Evolutionary conservation across 2,888 invertebrate species (phyloP).

Genomic region (Neoaliturus tenellus): DNA sequence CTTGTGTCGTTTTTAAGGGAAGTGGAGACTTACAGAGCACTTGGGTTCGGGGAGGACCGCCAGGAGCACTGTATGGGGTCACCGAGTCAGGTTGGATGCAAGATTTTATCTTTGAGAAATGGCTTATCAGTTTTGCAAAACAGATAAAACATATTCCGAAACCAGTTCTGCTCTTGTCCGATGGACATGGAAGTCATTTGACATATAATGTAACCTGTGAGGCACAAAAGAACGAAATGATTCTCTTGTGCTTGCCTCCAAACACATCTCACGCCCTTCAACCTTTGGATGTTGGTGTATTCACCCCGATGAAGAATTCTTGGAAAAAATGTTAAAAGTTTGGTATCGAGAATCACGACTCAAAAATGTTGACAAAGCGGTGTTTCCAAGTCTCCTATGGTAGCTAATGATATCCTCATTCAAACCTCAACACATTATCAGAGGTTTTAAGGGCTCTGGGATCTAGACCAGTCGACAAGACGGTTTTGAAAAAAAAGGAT

Average conservation of each 20-base stretch:
- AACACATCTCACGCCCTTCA: constrained; percentile 69
- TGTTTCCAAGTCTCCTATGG: not conserved
- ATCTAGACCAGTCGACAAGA: not conserved
- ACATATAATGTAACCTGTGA: constrained; percentile 4
- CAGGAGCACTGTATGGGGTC: not conserved
- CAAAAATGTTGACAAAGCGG: not conserved
- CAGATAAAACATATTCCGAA: constrained; percentile 1
- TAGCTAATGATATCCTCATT: not conserved
- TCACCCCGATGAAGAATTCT: constrained; percentile 62
- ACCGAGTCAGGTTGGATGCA: constrained; percentile 5
- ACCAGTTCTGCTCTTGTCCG: not conserved
- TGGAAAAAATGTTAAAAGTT: not conserved
- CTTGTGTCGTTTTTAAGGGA: constrained; percentile 9
- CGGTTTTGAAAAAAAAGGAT: not conserved
- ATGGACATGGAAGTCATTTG: constrained; percentile 1
- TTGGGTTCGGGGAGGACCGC: not conserved
- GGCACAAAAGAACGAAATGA: constrained; percentile 58
- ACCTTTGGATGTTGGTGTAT: constrained; percentile 66
- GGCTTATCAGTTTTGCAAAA: not conserved
- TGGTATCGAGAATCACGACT: not conserved
- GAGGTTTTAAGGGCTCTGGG: constrained; percentile 8
- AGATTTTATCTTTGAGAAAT: constrained; percentile 1
- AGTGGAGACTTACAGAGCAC: constrained; percentile 8
- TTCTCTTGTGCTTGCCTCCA: constrained; percentile 69
- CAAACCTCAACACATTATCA: not conserved